These are phyloP conservation scores for Monochamus alternatus DNA, from an alignment of 2,888 invertebrate genomes.

Conservation along the genomic window DNA sequence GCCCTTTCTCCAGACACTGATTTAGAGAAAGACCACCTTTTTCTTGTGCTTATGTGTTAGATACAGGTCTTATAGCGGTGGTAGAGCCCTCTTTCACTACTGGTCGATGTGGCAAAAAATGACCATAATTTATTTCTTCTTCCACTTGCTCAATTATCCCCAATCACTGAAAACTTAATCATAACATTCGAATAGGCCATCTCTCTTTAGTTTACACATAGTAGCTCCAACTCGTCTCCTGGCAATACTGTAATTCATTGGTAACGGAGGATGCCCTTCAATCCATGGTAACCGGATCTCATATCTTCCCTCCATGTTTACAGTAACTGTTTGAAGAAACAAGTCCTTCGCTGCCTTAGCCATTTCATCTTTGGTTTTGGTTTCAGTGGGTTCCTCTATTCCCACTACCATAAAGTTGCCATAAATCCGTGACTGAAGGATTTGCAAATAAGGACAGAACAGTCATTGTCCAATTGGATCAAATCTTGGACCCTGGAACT, in stretches of 20 bases:
- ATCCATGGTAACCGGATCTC: conserved; percentile 63
- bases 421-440: conserved; percentile 57
- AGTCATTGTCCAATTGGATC: conserved; percentile 4
- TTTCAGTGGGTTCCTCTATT: conserved; percentile 59
- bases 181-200: conserved; percentile 3
- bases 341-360: conserved; percentile 52
- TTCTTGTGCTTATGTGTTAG: conserved; percentile 22
- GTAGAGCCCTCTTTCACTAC: conserved; percentile 28
- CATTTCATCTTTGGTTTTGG: conserved; percentile 47
- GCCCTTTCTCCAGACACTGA: conserved; percentile 45
- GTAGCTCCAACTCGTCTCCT: conserved; percentile 54
- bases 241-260: conserved; percentile 55
- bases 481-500: not conserved
- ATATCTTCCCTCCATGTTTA: conserved; percentile 58
- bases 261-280: conserved; percentile 59
- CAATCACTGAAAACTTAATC: conserved; percentile 15
- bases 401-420: conserved; percentile 63
- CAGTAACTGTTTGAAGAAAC: conserved; percentile 58
- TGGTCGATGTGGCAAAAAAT: conserved; percentile 23
- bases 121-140: conserved; percentile 3
- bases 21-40: conserved; percentile 14
- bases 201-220: conserved; percentile 49
- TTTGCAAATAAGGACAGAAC: conserved; percentile 28
- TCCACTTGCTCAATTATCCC: conserved; percentile 25
- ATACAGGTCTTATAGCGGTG: conserved; percentile 21